Evolutionary conservation across 1,140 invertebrate species (phyloP).

Genomic region (Macrocentrus cingulum): DNA sequence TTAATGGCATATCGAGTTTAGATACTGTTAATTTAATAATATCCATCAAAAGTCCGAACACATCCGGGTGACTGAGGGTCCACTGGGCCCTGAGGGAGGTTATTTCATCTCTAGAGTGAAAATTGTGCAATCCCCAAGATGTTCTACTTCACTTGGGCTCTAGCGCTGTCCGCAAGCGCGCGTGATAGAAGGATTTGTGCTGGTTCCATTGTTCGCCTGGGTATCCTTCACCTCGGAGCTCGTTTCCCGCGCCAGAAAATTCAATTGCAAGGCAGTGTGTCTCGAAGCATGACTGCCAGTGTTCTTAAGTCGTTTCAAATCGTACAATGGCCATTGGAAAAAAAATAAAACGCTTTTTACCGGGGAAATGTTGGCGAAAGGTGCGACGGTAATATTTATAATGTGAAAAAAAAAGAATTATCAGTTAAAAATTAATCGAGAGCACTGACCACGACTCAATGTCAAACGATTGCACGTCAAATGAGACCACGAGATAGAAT

Average conservation of each 20-base stretch:
- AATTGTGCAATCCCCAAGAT: conserved; percentile 17
- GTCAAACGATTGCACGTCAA: conserved; percentile 14
- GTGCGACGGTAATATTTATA: no score
- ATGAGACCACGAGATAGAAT: conserved; percentile 13
- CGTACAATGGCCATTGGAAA: neutral
- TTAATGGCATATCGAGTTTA: no score
- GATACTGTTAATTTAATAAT: no score
- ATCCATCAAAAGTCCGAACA: conserved; percentile 1
- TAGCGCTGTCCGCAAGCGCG: neutral
- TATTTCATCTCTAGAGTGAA: no score
- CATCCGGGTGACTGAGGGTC: conserved; percentile 4
- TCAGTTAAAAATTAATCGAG: conserved; percentile 17
- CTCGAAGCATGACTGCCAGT: neutral
- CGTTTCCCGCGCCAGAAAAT: no score
- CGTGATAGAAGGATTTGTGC: conserved; percentile 6
- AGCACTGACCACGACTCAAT: conserved; percentile 21
- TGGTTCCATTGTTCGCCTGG: conserved; percentile 1
- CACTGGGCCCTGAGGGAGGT: conserved; percentile 18
- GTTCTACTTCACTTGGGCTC: conserved; percentile 21
- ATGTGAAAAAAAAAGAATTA: no score
- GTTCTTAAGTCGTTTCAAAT: neutral
- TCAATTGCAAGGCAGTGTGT: conserved; percentile 16
- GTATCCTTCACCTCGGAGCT: neutral
- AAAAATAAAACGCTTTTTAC: neutral
- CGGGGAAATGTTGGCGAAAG: no score